These are phyloP conservation scores for Ormyrus rosae DNA, from an alignment of 2,888 invertebrate genomes.

Conservation along the genomic window DNA sequence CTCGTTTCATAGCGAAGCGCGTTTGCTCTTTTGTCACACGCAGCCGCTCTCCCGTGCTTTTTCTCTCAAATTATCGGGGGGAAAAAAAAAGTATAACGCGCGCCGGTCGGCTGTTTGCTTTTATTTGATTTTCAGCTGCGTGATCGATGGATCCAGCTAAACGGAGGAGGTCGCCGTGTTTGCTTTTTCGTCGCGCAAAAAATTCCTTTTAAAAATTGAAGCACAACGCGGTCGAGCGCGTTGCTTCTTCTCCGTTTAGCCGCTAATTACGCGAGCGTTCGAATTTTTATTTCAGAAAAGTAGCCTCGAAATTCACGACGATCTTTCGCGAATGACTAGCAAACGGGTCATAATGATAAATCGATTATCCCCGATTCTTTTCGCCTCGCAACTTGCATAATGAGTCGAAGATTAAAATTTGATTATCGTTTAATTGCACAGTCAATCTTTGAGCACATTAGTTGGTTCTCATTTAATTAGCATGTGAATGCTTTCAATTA, in stretches of 20 bases:
- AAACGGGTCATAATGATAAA: constrained; percentile 5
- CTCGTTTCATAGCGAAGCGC: background rate
- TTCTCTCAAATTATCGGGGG: background rate
- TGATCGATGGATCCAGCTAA: too few relatives aligned
- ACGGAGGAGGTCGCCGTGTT: too few relatives aligned
- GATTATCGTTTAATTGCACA: constrained; percentile 22
- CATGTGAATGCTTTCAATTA: constrained; percentile 23
- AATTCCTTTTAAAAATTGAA: too few relatives aligned
- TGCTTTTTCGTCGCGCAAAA: too few relatives aligned
- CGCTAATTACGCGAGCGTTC: too few relatives aligned
- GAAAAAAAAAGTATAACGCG: background rate
- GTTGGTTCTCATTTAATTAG: constrained; percentile 30
- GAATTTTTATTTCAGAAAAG: too few relatives aligned
- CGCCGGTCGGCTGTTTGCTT: too few relatives aligned
- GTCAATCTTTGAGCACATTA: constrained; percentile 9
- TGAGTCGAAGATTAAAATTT: constrained; percentile 1
- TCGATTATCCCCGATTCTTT: background rate
- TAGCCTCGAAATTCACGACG: too few relatives aligned
- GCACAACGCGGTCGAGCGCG: too few relatives aligned
- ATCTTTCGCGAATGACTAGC: background rate
- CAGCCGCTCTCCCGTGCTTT: background rate
- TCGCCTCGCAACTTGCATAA: background rate
- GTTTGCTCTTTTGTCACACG: background rate
- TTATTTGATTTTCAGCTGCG: too few relatives aligned
- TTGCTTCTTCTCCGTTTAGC: too few relatives aligned